Conservation (phyloP, 2,888 invertebrate species). For the Rhagonycha lutea region DNA sequence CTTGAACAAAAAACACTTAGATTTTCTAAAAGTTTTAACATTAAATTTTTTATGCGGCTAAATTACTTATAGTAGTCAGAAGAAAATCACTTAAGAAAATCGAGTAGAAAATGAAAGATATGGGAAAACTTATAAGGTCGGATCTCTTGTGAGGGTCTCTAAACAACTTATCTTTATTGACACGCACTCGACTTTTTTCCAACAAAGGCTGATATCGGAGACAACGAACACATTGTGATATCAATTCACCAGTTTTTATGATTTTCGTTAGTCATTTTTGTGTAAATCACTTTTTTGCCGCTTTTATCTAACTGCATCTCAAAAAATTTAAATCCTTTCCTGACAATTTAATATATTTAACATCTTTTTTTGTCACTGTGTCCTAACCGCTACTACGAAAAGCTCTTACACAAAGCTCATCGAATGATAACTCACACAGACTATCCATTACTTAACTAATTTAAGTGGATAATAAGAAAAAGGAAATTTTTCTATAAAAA, state of each 20-base stretch:
- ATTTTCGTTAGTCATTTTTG: constrained; percentile 11
- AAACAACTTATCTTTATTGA: constrained; percentile 30
- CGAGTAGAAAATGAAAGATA: constrained; percentile 8
- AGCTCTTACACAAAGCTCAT: neutral
- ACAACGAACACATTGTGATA: constrained; percentile 25
- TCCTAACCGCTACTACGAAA: neutral
- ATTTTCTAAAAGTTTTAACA: neutral
- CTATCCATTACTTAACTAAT: neutral
- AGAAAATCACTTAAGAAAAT: neutral
- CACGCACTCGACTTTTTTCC: constrained; percentile 21
- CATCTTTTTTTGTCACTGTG: neutral
- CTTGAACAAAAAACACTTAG: neutral
- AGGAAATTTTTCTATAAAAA: neutral
- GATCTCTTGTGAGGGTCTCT: constrained; percentile 14
- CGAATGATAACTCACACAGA: neutral
- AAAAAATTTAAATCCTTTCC: neutral
- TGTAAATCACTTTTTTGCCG: constrained; percentile 12
- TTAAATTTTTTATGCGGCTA: neutral
- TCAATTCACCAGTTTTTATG: constrained; percentile 17
- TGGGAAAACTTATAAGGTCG: constrained; percentile 16
- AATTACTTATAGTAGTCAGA: neutral
- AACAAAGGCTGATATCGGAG: constrained; percentile 18
- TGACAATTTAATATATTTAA: neutral
- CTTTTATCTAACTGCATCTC: neutral
- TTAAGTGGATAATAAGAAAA: neutral